A percentile compares a stretch with the other conserved stretches of the same genome.
phyloP scores from a whole-genome alignment of 2,797 vertebrate genomes.

The Ceryle rudis region DNA sequence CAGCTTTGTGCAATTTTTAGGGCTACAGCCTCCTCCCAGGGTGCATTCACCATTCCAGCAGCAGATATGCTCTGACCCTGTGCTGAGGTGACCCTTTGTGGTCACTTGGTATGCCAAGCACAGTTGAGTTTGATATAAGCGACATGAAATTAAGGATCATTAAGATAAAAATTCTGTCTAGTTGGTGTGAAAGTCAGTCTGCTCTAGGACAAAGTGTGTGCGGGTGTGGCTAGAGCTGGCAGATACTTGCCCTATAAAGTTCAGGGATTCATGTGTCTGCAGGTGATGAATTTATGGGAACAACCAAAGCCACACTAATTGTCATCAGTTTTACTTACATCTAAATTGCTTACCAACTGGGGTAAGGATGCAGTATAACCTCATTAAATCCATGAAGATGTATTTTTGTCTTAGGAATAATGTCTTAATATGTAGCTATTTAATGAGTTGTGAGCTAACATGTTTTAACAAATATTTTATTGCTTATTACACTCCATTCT shows the following conservation, averaged over 20 bases:
- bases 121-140: background rate
- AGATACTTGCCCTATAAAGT: background rate
- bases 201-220: background rate
- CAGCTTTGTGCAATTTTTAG: background rate
- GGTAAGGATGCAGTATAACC: background rate
- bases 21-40: background rate
- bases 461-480: conserved; percentile 63
- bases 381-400: background rate
- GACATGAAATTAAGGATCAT: background rate
- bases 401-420: conserved; percentile 33
- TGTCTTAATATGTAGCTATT: conserved; percentile 1
- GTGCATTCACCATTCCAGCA: background rate
- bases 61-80: background rate
- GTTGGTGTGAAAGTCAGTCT: background rate
- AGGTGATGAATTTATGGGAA: background rate
- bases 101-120: rapidly evolving
- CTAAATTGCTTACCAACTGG: background rate
- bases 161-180: background rate
- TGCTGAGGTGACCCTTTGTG: background rate
- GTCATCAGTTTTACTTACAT: background rate
- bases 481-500: background rate
- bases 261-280: background rate
- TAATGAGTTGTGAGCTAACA: conserved; percentile 49
- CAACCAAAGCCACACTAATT: background rate
- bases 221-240: background rate